Base-by-base conservation (phyloP, 2,888 invertebrate species). In the Drosophila nr. fundita region DNA sequence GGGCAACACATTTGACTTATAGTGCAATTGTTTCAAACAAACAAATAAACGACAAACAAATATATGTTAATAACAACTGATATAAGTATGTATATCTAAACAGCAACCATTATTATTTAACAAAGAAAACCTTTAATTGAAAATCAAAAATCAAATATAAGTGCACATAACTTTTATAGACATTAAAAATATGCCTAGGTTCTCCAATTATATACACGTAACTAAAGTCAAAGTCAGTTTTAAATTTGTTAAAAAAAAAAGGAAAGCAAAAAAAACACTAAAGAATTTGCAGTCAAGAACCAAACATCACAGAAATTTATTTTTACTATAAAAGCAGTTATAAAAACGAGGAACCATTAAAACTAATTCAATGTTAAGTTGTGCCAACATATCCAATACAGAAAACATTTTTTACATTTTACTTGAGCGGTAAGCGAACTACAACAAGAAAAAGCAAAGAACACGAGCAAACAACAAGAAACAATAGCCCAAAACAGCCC, bases 1-100 rank as follows among this genome's bases (percentile, higher is more conserved):
- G 85, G 85, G 85, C 85, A 87, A 84, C 83, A 79, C 83, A 85
- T 86, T 86, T 87, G 88, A 87, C 83, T 87, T 87, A 88, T 89
- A 89, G 89, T 89, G 89, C 89, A 89, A 89, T 89, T 89, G 89
- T 89, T 89, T 89, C 83, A 87, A 88, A 87, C 83, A 88, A 84
- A 72, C 71, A 80, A 79, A 73, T 48, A 73, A 66, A 77, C 72
- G 62, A 73, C 66, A 69, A 79, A 78, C 78, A 76, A 74, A 78
- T 74, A 76, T 81, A 83, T 78, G 64, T 68, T 53, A 50, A 69
- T 58, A 66, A 71, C 67, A 73, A 69, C 70, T 76, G 68, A 79
- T 79, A 68, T 80, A 82, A 86, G 75, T 77, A 82, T 76, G 76
- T 76, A 73, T 72, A 69, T 73, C 50, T 55, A 54, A 63, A 73